Conservation (phyloP, 2,888 invertebrate species). For the Cephus rjabovi region DNA sequence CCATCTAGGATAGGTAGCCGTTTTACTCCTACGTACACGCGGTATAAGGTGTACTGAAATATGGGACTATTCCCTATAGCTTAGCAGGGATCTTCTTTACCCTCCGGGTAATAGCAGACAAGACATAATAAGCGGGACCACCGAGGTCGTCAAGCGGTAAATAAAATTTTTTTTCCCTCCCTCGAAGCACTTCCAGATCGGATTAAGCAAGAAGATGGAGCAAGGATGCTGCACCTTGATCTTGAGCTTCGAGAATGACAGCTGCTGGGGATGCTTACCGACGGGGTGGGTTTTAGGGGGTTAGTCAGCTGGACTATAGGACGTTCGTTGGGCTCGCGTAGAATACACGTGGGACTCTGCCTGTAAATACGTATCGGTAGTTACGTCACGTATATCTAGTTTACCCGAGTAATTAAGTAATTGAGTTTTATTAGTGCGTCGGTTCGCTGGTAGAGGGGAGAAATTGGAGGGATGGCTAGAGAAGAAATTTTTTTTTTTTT, state of each 20-base stretch:
- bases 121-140: not conserved
- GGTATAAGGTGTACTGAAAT: not conserved
- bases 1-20: not conserved
- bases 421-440: slow-evolving; percentile 37
- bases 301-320: no score
- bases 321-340: no score
- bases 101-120: not conserved
- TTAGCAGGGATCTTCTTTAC: not conserved
- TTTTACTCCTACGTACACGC: not conserved
- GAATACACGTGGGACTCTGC: not conserved
- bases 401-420: slow-evolving; percentile 46
- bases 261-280: not conserved
- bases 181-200: not conserved
- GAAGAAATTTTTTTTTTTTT: slow-evolving; percentile 1
- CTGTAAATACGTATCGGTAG: slow-evolving; percentile 30
- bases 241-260: not conserved
- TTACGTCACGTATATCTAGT: slow-evolving; percentile 44
- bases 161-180: not conserved
- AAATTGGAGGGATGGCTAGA: not conserved
- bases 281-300: no score
- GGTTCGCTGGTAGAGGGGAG: slow-evolving; percentile 2
- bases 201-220: not conserved
- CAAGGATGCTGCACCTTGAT: not conserved
- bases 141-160: not conserved
- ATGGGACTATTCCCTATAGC: not conserved